These are phyloP conservation scores for Sturnus vulgaris DNA, from an alignment of 2,113 vertebrate species.

Conservation along the genomic window DNA sequence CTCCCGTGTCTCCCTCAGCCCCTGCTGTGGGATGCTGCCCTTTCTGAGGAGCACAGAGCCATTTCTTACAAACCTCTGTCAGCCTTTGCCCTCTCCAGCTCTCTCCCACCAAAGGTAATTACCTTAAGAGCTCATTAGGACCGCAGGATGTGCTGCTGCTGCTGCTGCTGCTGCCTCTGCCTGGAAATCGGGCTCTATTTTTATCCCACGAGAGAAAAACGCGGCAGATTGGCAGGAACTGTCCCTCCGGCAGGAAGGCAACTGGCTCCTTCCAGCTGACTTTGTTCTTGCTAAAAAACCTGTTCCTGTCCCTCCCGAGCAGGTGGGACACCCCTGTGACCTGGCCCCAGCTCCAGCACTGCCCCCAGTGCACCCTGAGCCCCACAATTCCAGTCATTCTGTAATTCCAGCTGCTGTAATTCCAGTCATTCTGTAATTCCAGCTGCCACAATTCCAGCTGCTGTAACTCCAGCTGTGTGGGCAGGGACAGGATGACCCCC, in stretches of 20 bases:
- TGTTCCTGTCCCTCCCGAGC: not conserved
- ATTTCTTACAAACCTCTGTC: not conserved
- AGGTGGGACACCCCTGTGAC: accelerated
- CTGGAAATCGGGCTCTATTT: slow-evolving; percentile 23
- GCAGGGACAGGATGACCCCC: not conserved
- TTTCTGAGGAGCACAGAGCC: accelerated
- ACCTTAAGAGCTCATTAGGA: slow-evolving; percentile 27
- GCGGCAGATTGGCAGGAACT: not conserved
- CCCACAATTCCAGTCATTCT: not conserved
- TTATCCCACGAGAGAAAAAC: not conserved
- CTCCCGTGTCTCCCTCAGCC: not conserved
- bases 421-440: too few species aligned
- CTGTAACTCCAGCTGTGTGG: accelerated
- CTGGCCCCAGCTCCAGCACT: accelerated
- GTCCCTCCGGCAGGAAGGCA: not conserved
- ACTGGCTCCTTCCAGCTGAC: accelerated
- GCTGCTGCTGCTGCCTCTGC: not conserved
- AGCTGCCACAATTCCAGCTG: too few species aligned
- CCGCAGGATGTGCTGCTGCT: slow-evolving; percentile 11
- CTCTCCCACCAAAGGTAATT: slow-evolving; percentile 22
- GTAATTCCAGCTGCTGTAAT: too few species aligned
- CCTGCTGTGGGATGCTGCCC: not conserved
- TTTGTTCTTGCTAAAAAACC: accelerated
- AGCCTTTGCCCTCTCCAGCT: not conserved
- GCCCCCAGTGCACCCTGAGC: not conserved